Percentiles rank a stretch among this genome's conserved stretches.
Evolutionary conservation across 1,140 invertebrate genomes (phyloP).

Genomic region (Zaprionus ornatus): DNA sequence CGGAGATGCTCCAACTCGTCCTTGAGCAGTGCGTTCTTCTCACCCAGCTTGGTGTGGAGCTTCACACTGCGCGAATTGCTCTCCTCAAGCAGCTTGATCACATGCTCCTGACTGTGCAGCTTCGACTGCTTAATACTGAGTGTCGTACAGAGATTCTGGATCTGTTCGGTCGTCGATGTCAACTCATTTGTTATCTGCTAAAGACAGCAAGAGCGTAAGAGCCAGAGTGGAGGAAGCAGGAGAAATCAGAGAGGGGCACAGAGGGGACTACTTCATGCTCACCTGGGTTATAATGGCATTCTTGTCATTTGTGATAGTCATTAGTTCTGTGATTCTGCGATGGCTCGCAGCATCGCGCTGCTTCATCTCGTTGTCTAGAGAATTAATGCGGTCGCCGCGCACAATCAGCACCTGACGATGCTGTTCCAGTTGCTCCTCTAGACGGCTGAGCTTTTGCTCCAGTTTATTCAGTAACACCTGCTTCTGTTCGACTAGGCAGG

Average conservation of each 20-base stretch:
- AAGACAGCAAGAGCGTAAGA: not conserved
- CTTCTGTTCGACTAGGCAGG: constrained; percentile 12
- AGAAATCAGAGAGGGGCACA: not conserved
- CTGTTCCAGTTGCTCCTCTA: constrained; percentile 39
- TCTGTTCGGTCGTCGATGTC: constrained; percentile 85
- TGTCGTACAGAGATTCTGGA: constrained; percentile 85
- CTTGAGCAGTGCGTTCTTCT: constrained; percentile 86
- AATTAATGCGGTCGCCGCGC: constrained; percentile 52
- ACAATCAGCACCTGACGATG: constrained; percentile 49
- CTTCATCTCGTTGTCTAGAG: constrained; percentile 45
- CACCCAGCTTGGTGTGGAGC: constrained; percentile 86
- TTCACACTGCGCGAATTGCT: constrained; percentile 86
- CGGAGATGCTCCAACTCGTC: constrained; percentile 77
- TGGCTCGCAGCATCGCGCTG: constrained; percentile 41
- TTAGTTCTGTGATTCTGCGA: constrained; percentile 43
- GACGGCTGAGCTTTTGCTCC: constrained; percentile 1
- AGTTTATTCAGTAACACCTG: constrained; percentile 8
- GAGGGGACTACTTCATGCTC: not conserved
- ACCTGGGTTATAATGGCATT: constrained; percentile 57
- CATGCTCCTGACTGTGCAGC: constrained; percentile 86
- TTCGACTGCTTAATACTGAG: constrained; percentile 86
- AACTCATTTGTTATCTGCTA: constrained; percentile 85
- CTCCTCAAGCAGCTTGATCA: constrained; percentile 86
- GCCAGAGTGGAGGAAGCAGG: too few species aligned
- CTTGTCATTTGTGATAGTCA: constrained; percentile 44